These are phyloP conservation scores for Falco berigora DNA, from an alignment of 2,797 vertebrate species.

Conservation along the genomic window DNA sequence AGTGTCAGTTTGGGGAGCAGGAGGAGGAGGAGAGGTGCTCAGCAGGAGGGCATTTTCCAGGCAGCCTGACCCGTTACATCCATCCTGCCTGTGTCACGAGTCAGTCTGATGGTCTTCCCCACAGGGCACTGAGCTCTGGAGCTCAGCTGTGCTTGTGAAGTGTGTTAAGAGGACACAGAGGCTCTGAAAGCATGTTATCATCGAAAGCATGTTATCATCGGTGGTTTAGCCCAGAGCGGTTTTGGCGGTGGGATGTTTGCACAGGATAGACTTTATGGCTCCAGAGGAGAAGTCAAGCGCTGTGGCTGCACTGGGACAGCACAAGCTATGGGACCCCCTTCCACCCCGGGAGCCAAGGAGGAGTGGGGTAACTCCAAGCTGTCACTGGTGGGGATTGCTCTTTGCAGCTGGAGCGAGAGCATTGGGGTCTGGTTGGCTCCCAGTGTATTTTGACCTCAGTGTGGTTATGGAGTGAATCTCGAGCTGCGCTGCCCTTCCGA, in stretches of 20 bases:
- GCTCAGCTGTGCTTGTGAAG: neutral
- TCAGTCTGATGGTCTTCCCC: neutral
- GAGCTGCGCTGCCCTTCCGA: neutral
- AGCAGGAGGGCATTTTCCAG: neutral
- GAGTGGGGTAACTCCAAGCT: accelerated
- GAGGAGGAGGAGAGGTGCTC: neutral
- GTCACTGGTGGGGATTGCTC: neutral
- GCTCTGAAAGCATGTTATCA: neutral
- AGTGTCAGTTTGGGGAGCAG: neutral
- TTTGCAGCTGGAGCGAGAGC: neutral
- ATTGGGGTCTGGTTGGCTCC: neutral
- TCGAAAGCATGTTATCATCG: accelerated
- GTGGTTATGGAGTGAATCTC: neutral
- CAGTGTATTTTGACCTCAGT: neutral
- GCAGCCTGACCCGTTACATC: neutral
- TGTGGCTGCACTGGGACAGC: accelerated
- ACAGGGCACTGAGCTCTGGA: neutral
- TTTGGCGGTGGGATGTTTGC: neutral
- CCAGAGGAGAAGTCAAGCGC: neutral
- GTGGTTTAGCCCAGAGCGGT: neutral
- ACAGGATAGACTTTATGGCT: neutral
- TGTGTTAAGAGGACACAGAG: neutral
- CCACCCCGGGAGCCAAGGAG: accelerated
- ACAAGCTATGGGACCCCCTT: neutral
- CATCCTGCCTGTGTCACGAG: neutral